Percentiles rank a stretch among this genome's conserved stretches.
Conservation (phyloP, 2,888 invertebrate genomes). For the Ormia ochracea region DNA sequence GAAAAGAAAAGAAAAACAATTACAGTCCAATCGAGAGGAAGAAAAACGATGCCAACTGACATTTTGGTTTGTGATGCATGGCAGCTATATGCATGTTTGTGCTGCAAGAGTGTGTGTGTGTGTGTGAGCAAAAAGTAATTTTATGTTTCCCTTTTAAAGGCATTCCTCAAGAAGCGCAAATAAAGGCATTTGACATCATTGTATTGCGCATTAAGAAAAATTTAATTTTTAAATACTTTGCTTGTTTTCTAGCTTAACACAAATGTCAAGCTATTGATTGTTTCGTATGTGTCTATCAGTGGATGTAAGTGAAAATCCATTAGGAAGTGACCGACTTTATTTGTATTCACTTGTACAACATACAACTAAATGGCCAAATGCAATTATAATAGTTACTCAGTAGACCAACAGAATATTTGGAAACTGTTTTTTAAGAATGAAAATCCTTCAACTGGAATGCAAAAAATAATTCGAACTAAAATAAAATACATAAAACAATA, state of each 20-base stretch:
- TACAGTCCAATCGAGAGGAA: slow-evolving; percentile 5
- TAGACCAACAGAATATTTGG: not conserved
- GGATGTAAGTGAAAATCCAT: not conserved
- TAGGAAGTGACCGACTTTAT: not conserved
- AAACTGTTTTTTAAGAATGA: not conserved
- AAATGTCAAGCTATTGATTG: slow-evolving; percentile 47
- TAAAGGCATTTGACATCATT: slow-evolving; percentile 6
- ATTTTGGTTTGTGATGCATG: not conserved
- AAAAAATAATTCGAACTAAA: too few species aligned
- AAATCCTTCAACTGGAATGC: too few species aligned
- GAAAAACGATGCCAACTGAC: slow-evolving; percentile 19
- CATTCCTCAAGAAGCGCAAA: not conserved
- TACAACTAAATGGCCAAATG: slow-evolving; percentile 52
- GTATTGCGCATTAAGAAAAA: slow-evolving; percentile 13
- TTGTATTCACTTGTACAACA: not conserved
- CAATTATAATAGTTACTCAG: slow-evolving; percentile 33
- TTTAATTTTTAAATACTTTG: slow-evolving; percentile 7
- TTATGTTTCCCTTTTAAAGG: not conserved
- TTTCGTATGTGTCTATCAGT: not conserved
- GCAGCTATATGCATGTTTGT: not conserved
- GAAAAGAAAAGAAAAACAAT: slow-evolving; percentile 26
- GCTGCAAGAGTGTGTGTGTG: not conserved
- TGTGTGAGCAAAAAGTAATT: not conserved
- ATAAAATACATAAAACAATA: too few species aligned
- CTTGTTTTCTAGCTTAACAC: slow-evolving; percentile 1